Base-by-base conservation (phyloP, 2,888 invertebrate genomes). In the Altica lythri region DNA sequence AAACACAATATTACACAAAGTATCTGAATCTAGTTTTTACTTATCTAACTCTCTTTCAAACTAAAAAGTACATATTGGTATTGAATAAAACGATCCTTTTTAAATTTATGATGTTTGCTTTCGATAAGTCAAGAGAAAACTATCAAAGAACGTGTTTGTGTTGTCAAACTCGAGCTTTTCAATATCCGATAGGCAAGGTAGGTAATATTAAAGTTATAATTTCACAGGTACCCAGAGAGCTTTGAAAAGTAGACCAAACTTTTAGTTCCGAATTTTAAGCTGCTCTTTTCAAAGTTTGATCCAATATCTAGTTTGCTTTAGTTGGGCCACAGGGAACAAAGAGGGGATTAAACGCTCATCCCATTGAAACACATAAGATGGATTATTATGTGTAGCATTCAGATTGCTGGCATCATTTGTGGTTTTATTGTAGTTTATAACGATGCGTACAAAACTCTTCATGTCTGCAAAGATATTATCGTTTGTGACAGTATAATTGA, bases 301-400 rank as follows among this genome's bases (percentile, higher is more conserved):
- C 2, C 12, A 6, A 18, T 30, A 17, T 34, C 30, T 17, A 44
- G 29, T 1, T 13, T 19, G 14, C 10, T 40, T 34, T n/a, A 35
- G 16, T 10, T 61, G 61, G 57, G 42, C 59, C 43, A 35, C 45
- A 14, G 30, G 40, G 16, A 47, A 73, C 74, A 73, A 73, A 72
- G 70, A 70, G 63, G 65, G 75, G 74, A 75, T 75, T 75, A 75
- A 73, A 71, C 69, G 71, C 72, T 75, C 74, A 74, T 75, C 75
- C 75, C 64, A 74, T 75, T 72, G 68, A 74, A 66, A 65, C 67
- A 65, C 68, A 67, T 67, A 74, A 73, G 74, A 74, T 75, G 73
- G 74, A 76, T 76, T 75, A 75, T 73, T 54, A 61, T 49, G 61
- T 55, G 53, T 61, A 60, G 63, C 59, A 66, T 62, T 59, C 61